phyloP scores from a whole-genome alignment of 2,113 vertebrate species.

The Rutilus rutilus region DNA sequence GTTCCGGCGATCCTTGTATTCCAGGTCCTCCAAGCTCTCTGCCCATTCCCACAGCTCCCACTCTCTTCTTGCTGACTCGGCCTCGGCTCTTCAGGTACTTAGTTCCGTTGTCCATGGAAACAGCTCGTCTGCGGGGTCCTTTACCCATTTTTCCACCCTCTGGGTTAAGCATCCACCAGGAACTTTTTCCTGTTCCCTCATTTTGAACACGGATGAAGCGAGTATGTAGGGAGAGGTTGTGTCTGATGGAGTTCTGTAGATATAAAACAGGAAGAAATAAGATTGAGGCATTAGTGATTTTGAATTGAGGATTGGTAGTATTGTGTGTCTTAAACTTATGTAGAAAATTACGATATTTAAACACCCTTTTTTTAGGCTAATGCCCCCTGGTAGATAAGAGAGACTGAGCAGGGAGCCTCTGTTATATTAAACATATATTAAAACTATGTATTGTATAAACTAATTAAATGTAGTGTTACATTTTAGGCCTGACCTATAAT shows the following conservation, averaged over 20 bases:
- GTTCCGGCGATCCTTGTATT: constrained; percentile 81
- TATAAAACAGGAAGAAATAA: constrained; percentile 17
- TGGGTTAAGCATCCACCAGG: constrained; percentile 99
- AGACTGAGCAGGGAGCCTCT: not conserved
- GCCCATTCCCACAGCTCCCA: constrained; percentile 70
- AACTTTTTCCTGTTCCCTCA: constrained; percentile 95
- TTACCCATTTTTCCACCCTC: constrained; percentile 96
- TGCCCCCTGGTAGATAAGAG: not conserved
- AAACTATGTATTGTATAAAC: not conserved
- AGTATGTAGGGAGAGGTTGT: constrained; percentile 96
- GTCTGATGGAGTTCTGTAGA: constrained; percentile 94
- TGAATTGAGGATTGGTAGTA: not conserved
- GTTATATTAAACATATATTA: not conserved
- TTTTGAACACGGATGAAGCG: constrained; percentile 97
- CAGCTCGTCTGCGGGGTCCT: constrained; percentile 86
- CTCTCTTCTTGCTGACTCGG: constrained; percentile 90
- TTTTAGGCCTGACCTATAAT: not conserved
- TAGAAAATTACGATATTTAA: not conserved
- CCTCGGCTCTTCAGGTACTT: constrained; percentile 92
- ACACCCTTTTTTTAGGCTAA: not conserved
- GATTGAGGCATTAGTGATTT: not conserved
- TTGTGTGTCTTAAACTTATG: not conserved
- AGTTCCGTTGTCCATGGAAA: constrained; percentile 90
- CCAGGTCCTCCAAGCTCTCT: constrained; percentile 71
- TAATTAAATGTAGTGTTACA: not conserved